These are phyloP conservation scores for Platypus cylindrus DNA, from an alignment of 2,888 invertebrate species.

Conservation along the genomic window DNA sequence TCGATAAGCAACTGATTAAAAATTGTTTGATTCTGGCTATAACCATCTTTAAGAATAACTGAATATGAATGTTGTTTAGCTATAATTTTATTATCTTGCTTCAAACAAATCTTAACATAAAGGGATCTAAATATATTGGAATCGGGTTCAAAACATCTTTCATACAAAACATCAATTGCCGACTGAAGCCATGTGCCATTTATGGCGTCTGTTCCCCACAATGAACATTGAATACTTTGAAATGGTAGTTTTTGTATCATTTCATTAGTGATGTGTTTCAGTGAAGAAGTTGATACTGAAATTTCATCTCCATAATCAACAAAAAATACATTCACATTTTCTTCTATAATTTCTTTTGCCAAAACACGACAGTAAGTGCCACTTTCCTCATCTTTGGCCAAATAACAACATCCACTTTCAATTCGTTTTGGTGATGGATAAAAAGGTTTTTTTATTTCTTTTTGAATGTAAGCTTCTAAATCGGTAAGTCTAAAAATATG, in stretches of 20 bases:
- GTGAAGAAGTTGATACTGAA: constrained; percentile 31
- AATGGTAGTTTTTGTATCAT: constrained; percentile 45
- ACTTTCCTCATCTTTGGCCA: constrained; percentile 40
- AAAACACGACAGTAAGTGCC: constrained; percentile 37
- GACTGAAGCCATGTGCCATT: constrained; percentile 33
- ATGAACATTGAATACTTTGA: constrained; percentile 47
- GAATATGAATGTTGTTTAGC: constrained; percentile 40
- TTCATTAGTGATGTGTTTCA: constrained; percentile 39
- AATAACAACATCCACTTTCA: constrained; percentile 35
- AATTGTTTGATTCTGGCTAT: constrained; percentile 31
- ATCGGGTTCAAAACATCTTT: constrained; percentile 34
- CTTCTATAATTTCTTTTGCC: constrained; percentile 31
- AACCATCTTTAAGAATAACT: constrained; percentile 39
- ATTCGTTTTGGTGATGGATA: constrained; percentile 26
- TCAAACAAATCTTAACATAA: constrained; percentile 34
- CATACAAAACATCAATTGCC: constrained; percentile 40
- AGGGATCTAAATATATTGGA: constrained; percentile 28
- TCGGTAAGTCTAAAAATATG: constrained; percentile 15
- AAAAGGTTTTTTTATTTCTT: constrained; percentile 15
- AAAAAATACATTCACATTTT: constrained; percentile 37
- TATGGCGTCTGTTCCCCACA: constrained; percentile 41
- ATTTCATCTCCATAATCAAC: constrained; percentile 50
- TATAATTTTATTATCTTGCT: constrained; percentile 31
- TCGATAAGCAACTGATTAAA: constrained; percentile 41
- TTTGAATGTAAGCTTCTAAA: constrained; percentile 20